These are phyloP conservation scores for Ophion ellenae DNA, from an alignment of 2,888 invertebrate species.

Conservation along the genomic window DNA sequence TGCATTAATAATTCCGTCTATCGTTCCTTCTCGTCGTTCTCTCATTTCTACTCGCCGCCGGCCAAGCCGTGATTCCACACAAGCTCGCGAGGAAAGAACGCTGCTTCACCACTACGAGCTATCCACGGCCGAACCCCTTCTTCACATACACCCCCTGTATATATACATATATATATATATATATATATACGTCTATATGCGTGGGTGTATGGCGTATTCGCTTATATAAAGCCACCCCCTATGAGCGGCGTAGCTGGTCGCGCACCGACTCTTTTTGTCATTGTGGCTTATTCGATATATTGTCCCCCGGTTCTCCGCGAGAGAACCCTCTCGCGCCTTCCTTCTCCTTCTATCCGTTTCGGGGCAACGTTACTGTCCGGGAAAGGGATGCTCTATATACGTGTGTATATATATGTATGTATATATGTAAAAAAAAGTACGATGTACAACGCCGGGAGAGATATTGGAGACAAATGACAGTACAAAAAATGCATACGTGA, in stretches of 20 bases:
- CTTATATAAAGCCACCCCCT: slow-evolving; percentile 69
- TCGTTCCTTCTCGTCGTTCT: slow-evolving; percentile 52
- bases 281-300: slow-evolving; percentile 83
- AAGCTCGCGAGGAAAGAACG: slow-evolving; percentile 66
- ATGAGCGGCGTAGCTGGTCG: slow-evolving; percentile 72
- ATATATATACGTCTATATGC: background rate
- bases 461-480: slow-evolving; percentile 84
- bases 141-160: slow-evolving; percentile 16
- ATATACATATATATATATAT: background rate
- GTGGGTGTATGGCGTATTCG: slow-evolving; percentile 32
- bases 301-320: slow-evolving; percentile 69
- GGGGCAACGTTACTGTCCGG: slow-evolving; percentile 51
- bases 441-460: slow-evolving; percentile 73
- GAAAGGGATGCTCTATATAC: slow-evolving; percentile 47
- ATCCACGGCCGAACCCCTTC: slow-evolving; percentile 58
- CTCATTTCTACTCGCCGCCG: slow-evolving; percentile 62
- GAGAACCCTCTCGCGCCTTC: slow-evolving; percentile 6
- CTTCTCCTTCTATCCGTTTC: slow-evolving; percentile 29
- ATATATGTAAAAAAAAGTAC: background rate
- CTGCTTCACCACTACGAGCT: slow-evolving; percentile 68
- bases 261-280: slow-evolving; percentile 81
- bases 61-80: slow-evolving; percentile 68
- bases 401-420: slow-evolving; percentile 17
- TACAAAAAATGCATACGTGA: slow-evolving; percentile 81
- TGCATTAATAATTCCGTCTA: slow-evolving; percentile 52